Percentiles rank a stretch among this genome's conserved stretches.
Evolutionary conservation across 1,140 invertebrate species (phyloP).

Genomic region (Drosophila sp.): DNA sequence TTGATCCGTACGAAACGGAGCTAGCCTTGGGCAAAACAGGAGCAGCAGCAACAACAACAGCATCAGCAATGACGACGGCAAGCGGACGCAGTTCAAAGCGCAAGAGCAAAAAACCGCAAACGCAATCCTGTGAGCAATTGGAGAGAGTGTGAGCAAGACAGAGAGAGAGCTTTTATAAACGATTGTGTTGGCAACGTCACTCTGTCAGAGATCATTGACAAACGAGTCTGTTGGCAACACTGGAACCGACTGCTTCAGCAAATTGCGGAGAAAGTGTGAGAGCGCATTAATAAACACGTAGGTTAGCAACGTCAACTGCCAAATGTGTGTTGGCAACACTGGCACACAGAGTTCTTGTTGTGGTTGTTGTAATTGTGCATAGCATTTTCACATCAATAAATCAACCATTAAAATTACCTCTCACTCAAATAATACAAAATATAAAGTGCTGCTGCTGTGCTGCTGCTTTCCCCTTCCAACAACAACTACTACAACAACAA

Average conservation of each 20-base stretch:
- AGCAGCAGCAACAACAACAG: background rate
- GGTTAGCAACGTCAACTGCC: background rate
- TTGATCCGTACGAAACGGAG: conserved; percentile 63
- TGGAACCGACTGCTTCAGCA: background rate
- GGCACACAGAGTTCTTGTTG: conserved; percentile 6
- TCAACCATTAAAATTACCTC: background rate
- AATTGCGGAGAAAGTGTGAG: background rate
- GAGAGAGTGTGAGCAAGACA: conserved; percentile 70
- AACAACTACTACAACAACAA: conserved; percentile 24
- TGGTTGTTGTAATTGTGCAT: conserved; percentile 14
- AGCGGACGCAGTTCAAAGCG: conserved; percentile 41
- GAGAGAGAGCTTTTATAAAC: background rate
- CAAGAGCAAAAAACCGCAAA: conserved; percentile 69
- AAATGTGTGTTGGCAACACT: background rate
- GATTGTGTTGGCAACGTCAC: background rate
- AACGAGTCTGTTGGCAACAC: background rate
- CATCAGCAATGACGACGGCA: background rate
- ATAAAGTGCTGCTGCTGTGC: background rate
- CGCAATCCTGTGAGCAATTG: conserved; percentile 80
- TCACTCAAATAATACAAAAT: background rate
- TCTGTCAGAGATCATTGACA: background rate
- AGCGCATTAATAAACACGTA: background rate
- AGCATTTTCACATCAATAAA: conserved; percentile 6
- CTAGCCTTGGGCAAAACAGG: conserved; percentile 21
- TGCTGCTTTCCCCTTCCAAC: conserved; percentile 19